phyloP scores from a whole-genome alignment of 1,140 invertebrate genomes.

The Pseudoatta argentina region DNA sequence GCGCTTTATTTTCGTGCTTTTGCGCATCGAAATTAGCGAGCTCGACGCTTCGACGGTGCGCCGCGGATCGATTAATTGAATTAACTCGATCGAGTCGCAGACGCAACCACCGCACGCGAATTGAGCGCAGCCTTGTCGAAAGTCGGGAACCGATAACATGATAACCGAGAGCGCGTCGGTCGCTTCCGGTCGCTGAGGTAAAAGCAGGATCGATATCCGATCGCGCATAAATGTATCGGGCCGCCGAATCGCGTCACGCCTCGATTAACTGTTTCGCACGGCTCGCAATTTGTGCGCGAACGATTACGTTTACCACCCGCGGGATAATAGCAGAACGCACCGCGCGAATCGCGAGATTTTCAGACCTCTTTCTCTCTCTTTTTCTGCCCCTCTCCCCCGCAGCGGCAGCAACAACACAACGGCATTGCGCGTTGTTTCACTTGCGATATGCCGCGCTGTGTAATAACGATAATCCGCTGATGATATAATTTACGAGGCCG shows the following conservation, averaged over 20 bases:
- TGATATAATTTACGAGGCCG: slow-evolving; percentile 72
- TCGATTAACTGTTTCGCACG: slow-evolving; percentile 64
- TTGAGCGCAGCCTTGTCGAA: slow-evolving; percentile 29
- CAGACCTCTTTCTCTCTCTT: not conserved
- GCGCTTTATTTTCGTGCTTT: slow-evolving; percentile 14
- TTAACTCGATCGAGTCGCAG: slow-evolving; percentile 29
- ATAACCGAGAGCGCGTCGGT: slow-evolving; percentile 19
- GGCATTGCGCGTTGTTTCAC: slow-evolving; percentile 61
- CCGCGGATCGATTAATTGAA: slow-evolving; percentile 45
- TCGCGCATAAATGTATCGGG: slow-evolving; percentile 51
- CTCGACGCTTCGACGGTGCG: not conserved
- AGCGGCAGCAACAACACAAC: slow-evolving; percentile 38
- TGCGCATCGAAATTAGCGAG: slow-evolving; percentile 36
- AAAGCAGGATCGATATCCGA: slow-evolving; percentile 53
- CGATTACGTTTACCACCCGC: slow-evolving; percentile 65
- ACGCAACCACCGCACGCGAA: slow-evolving; percentile 36
- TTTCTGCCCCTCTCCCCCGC: not conserved
- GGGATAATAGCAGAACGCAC: slow-evolving; percentile 55
- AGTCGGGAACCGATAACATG: slow-evolving; percentile 48
- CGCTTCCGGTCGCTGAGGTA: slow-evolving; percentile 40
- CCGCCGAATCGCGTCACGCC: slow-evolving; percentile 60
- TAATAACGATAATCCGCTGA: slow-evolving; percentile 77
- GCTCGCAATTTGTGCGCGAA: slow-evolving; percentile 62
- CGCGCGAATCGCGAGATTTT: slow-evolving; percentile 51
- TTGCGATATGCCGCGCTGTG: slow-evolving; percentile 55